Base-by-base conservation (phyloP, 1,140 invertebrate species). In the Neoseiulus cucumeris region DNA sequence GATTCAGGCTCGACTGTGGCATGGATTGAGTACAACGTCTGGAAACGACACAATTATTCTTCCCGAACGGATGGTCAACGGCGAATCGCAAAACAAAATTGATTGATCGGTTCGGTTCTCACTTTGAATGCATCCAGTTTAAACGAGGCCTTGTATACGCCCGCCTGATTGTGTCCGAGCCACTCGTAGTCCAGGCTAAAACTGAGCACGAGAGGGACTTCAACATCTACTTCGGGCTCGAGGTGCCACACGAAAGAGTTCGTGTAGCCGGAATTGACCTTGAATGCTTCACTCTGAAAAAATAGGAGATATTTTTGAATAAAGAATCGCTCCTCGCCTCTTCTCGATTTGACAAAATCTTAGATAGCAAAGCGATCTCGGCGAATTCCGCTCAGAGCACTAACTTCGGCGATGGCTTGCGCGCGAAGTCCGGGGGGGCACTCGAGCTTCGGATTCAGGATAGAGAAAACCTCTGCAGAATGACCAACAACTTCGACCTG, bases 1-100 rank as follows among this genome's bases (percentile, higher is more conserved):
- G 87, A 88, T 71, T 86, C 86, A 0, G 89, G 84, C 71, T 90
- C 87, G 66, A 94, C 79, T 70, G 82, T 82, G 0, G 87, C 86
- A 68, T 84, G 81, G 51, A 94, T 81, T 64, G 85, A 83, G 73
- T 87, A 93, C 69, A 92, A 76, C 14, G 90, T 94, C 76, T 87
- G 75, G 44, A 79, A 79, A 67, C 68, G 70, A 71, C 68, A n/a
- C n/a, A 70, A 71, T 69, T 68, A 65, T 64, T 51, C 41, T 51
- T 70, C n/a, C n/a, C n/a, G n/a, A n/a, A n/a, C n/a, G n/a, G n/a
- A n/a, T n/a, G n/a, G n/a, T n/a, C n/a, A n/a, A n/a, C n/a, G n/a
- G n/a, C n/a, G n/a, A n/a, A n/a, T n/a, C n/a, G n/a, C n/a, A n/a
- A n/a, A n/a, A n/a, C n/a, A n/a, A n/a, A n/a, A n/a, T n/a, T n/a